These are phyloP conservation scores for Eolophus roseicapilla DNA, from an alignment of 2,113 vertebrate species.

Conservation along the genomic window DNA sequence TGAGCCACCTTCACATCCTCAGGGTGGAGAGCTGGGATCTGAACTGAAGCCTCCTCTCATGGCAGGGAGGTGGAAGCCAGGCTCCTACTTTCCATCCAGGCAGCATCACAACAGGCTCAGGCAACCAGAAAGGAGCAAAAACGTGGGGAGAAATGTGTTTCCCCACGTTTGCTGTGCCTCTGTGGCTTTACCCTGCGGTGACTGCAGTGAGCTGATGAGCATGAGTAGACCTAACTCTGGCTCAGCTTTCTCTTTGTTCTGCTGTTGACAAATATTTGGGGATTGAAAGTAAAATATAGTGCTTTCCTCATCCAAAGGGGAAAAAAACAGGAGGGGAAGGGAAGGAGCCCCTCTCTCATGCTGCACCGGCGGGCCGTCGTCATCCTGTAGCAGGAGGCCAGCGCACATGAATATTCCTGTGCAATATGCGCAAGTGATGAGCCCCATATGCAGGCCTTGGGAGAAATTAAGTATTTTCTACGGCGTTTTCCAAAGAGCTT, in stretches of 20 bases:
- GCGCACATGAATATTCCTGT: conserved; percentile 59
- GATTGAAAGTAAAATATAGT: neutral
- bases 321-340: neutral
- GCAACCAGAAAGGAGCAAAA: neutral
- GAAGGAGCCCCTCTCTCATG: neutral
- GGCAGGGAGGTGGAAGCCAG: neutral
- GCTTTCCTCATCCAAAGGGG: neutral
- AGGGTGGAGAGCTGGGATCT: neutral
- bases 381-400: conserved; percentile 62
- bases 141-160: neutral
- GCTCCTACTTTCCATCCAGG: neutral
- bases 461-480: conserved; percentile 66
- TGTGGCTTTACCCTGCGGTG: neutral
- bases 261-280: neutral
- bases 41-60: neutral
- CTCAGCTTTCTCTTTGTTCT: conserved; percentile 32
- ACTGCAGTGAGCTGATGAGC: neutral
- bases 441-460: conserved; percentile 65
- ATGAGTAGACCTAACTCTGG: neutral
- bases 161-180: neutral
- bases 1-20: fast-evolving
- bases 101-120: neutral
- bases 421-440: conserved; percentile 56
- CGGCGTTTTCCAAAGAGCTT: conserved; percentile 44
- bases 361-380: neutral